Percentiles rank a stretch among this genome's conserved stretches.
phyloP scores from a whole-genome alignment of 1,140 invertebrate species.

The Sarcophaga bullata region DNA sequence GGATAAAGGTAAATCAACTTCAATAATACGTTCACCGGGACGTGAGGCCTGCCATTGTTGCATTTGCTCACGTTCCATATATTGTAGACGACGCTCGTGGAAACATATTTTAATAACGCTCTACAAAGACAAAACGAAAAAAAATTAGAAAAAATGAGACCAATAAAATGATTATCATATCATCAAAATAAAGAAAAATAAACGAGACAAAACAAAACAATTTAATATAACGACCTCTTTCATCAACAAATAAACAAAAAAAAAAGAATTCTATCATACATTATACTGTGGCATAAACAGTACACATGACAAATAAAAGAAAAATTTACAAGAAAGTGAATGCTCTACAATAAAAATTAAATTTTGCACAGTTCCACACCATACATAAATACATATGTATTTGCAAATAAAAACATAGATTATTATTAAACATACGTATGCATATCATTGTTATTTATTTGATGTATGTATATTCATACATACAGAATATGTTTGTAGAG shows the following conservation, averaged over 20 bases:
- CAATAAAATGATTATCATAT: background rate
- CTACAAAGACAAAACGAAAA: constrained; percentile 66
- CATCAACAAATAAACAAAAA: background rate
- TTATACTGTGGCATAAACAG: background rate
- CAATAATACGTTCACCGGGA: constrained; percentile 90
- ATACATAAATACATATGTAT: too few relatives aligned
- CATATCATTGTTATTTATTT: too few relatives aligned
- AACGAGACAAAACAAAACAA: constrained; percentile 30
- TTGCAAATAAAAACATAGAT: too few relatives aligned
- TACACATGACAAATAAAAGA: background rate
- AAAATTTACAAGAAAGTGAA: background rate
- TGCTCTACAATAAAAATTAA: background rate
- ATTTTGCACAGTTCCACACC: too few relatives aligned
- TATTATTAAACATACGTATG: too few relatives aligned
- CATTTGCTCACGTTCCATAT: constrained; percentile 94
- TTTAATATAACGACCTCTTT: constrained; percentile 5
- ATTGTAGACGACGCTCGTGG: constrained; percentile 95
- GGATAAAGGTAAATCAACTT: constrained; percentile 92
- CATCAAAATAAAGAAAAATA: background rate
- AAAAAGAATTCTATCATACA: background rate
- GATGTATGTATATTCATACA: too few relatives aligned
- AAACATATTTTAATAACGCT: constrained; percentile 92
- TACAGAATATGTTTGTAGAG: too few relatives aligned
- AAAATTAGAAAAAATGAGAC: constrained; percentile 17
- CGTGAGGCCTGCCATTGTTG: constrained; percentile 86